phyloP scores from a whole-genome alignment of 2,113 vertebrate genomes.

The Patagioenas fasciata region DNA sequence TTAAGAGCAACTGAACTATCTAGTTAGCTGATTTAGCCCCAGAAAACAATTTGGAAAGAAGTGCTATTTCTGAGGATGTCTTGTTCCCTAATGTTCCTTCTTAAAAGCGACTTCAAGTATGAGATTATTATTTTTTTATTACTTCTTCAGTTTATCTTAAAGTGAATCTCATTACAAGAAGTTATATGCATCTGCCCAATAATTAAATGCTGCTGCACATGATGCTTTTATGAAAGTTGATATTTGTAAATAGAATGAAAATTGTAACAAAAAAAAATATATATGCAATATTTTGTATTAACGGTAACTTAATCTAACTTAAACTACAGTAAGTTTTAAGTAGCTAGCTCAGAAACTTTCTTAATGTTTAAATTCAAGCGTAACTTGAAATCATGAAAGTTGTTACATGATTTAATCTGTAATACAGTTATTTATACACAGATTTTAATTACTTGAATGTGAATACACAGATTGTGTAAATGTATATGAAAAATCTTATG shows the following conservation, averaged over 20 bases:
- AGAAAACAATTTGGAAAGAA: neutral
- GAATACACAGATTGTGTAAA: neutral
- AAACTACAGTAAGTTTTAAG: neutral
- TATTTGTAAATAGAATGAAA: neutral
- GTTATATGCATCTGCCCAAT: neutral
- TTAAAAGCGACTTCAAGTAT: neutral
- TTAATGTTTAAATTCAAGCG: neutral
- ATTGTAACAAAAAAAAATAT: neutral
- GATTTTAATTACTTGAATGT: constrained; percentile 8
- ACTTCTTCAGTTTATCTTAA: neutral
- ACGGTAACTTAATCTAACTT: neutral
- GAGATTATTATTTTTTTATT: neutral
- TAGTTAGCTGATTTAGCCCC: neutral
- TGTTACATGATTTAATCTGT: neutral
- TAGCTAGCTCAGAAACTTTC: neutral
- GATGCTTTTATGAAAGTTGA: neutral
- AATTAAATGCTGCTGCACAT: neutral
- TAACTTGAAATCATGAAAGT: neutral
- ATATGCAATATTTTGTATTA: neutral
- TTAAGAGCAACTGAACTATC: neutral
- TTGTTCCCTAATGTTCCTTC: neutral
- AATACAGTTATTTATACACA: neutral
- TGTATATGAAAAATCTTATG: accelerated
- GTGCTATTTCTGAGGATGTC: neutral
- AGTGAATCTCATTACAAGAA: neutral